phyloP scores from a whole-genome alignment of 1,140 invertebrate species.

The Reticulitermes speratus region DNA sequence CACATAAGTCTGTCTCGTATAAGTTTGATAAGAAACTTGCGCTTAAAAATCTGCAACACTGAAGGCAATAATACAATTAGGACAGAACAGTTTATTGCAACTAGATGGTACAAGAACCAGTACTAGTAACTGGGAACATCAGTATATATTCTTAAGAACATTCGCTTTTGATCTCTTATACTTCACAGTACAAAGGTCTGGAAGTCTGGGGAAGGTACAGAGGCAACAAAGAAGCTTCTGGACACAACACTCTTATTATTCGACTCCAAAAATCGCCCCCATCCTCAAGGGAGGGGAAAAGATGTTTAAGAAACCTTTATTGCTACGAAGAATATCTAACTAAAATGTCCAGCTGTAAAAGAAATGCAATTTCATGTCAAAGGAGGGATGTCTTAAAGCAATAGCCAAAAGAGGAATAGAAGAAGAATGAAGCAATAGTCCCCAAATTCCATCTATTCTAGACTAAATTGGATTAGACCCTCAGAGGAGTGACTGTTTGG shows the following conservation, averaged over 20 bases:
- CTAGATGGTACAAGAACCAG: background rate
- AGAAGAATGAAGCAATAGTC: background rate
- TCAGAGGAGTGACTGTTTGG: background rate
- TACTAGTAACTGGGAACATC: background rate
- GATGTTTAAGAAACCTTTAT: background rate
- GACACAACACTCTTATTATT: conserved; percentile 5
- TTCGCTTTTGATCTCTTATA: background rate
- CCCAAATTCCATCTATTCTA: background rate
- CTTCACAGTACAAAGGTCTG: background rate
- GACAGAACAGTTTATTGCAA: background rate
- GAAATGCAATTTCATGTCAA: conserved; percentile 5
- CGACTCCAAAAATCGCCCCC: background rate
- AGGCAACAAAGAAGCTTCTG: background rate
- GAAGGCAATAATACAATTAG: background rate
- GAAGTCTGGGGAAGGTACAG: background rate
- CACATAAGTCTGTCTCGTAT: background rate
- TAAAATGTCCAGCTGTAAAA: background rate
- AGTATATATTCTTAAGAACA: background rate
- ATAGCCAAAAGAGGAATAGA: background rate
- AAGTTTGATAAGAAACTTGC: background rate
- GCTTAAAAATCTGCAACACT: background rate
- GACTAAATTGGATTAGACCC: background rate
- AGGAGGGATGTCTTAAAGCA: background rate
- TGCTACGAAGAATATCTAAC: background rate
- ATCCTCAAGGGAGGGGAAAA: background rate